Base-by-base conservation (phyloP, 2,113 vertebrate species). In the Todiramphus chloris region DNA sequence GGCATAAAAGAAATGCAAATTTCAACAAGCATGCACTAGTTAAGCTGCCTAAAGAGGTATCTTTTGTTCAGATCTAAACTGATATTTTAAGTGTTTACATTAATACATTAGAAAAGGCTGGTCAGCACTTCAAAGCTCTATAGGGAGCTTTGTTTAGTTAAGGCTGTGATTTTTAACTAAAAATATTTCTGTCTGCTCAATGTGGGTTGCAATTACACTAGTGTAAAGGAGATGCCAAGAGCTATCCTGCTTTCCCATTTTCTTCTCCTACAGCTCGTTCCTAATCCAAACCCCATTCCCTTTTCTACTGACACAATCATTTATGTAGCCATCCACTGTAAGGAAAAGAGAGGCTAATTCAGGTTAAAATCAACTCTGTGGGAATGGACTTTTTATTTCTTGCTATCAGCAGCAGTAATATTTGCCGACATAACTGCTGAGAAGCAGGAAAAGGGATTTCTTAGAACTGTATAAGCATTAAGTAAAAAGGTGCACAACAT, bases 1-100 rank as follows among this genome's bases (percentile, higher is more conserved):
- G 58, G 51, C 55, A 91, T 60, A 80, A 93, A 93, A 93, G 60
- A 87, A 93, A 96, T 63, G 74, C 73, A 96, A 84, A 96, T 91
- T 87, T 80, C 74, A 85, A 67, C 76, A 95, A 89, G 91, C 28
- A 62, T 1, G 9, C 10, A 67, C 86, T 92, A 77, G 83, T 83
- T 85, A 87, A 87, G 66, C 50, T 74, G 74, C 76, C 48, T 69
- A 27, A 76, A 74, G 76, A 72, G 28, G 13, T 68, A 84, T 46
- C 69, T 93, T 87, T 89, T 63, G 30, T 64, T 79, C 17, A 53
- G 55, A 79, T 64, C 86, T 89, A 66, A 88, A 70, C 23, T 41
- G 33, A 46, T 81, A 46, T 28, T 78, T 53, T 37, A 92, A 74
- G 63, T 50, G 46, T 59, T 88, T 82, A 82, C 18, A 74, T 62